Conservation (phyloP, 1,140 invertebrate species). For the Solenopsis invicta region DNA sequence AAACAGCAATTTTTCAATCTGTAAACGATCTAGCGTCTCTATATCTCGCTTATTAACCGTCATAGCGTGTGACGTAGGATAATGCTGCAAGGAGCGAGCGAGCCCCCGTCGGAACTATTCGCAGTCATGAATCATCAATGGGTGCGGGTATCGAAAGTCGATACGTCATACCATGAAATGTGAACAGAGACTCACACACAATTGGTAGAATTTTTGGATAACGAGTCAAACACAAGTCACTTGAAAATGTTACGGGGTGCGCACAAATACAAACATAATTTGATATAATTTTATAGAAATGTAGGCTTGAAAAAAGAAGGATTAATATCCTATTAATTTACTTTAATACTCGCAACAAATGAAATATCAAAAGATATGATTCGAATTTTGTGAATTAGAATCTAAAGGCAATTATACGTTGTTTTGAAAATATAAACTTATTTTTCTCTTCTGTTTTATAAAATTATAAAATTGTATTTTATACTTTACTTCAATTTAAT, state of each 20-base stretch:
- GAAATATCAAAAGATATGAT: neutral
- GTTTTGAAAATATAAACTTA: conserved; percentile 4
- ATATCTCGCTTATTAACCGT: conserved; percentile 42
- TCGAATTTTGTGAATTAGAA: conserved; percentile 1
- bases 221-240: conserved; percentile 28
- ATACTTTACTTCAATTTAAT: neutral
- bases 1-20: conserved; percentile 14
- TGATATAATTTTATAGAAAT: neutral
- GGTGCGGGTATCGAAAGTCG: conserved; percentile 64
- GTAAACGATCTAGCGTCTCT: neutral
- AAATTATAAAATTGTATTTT: neutral
- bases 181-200: neutral
- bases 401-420: neutral
- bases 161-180: conserved; percentile 52
- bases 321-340: neutral
- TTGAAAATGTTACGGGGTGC: neutral
- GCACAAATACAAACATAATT: neutral
- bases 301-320: neutral
- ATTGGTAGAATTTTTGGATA: conserved; percentile 54
- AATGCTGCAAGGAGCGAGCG: conserved; percentile 19
- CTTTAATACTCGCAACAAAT: neutral
- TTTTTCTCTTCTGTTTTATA: neutral
- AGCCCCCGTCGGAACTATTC: conserved; percentile 7
- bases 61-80: conserved; percentile 19
- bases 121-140: conserved; percentile 57